Conservation (phyloP, 2,797 vertebrate species). For the Sorex maritimensis region DNA sequence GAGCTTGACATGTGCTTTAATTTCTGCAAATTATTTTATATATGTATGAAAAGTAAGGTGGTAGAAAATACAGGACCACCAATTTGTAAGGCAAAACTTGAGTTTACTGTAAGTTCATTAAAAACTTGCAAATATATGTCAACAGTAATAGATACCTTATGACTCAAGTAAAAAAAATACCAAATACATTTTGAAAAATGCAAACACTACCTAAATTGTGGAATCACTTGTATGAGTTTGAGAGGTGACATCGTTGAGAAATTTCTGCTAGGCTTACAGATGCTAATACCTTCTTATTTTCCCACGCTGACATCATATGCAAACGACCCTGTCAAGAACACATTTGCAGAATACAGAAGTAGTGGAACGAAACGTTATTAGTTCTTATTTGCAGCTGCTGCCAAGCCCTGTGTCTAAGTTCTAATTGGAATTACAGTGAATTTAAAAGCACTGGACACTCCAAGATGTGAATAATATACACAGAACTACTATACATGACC, state of each 20-base stretch:
- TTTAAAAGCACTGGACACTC: slow-evolving; percentile 74
- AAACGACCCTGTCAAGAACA: slow-evolving; percentile 86
- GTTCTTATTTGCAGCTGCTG: slow-evolving; percentile 82
- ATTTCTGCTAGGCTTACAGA: slow-evolving; percentile 86
- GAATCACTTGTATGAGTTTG: slow-evolving; percentile 81
- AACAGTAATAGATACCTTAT: slow-evolving; percentile 79
- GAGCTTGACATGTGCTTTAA: background rate
- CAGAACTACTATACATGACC: background rate
- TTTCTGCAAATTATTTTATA: slow-evolving; percentile 79
- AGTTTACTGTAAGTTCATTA: slow-evolving; percentile 76
- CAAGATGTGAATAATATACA: slow-evolving; percentile 66
- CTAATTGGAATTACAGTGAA: slow-evolving; percentile 77
- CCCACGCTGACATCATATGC: slow-evolving; percentile 86
- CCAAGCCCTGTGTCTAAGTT: slow-evolving; percentile 62
- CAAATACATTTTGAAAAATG: slow-evolving; percentile 71
- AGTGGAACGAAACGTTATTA: slow-evolving; percentile 84
- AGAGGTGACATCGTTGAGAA: slow-evolving; percentile 82
- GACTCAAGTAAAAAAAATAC: slow-evolving; percentile 65
- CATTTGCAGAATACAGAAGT: slow-evolving; percentile 87
- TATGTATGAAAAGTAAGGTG: slow-evolving; percentile 78
- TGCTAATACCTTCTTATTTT: slow-evolving; percentile 88
- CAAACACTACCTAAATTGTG: slow-evolving; percentile 78
- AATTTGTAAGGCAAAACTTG: slow-evolving; percentile 72
- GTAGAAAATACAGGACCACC: slow-evolving; percentile 70
- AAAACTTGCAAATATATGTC: slow-evolving; percentile 77